Evolutionary conservation across 2,888 invertebrate species (phyloP).

Genomic region (Drosophila longiperda): DNA sequence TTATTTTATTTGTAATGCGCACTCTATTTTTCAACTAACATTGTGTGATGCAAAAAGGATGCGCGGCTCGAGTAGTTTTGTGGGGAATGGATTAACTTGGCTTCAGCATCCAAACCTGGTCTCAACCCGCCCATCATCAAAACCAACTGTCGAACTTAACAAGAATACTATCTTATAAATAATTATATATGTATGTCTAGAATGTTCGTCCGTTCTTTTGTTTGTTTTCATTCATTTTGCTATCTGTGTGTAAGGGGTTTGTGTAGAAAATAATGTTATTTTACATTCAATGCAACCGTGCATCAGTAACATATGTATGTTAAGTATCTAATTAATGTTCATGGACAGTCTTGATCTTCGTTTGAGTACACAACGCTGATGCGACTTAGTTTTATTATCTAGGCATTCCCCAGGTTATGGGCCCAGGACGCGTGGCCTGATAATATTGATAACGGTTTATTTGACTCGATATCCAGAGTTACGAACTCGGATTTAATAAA

Average conservation of each 20-base stretch:
- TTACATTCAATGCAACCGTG: too few relatives aligned
- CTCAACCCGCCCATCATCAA: neutral
- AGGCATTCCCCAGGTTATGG: too few relatives aligned
- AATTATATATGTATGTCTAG: slow-evolving; percentile 33
- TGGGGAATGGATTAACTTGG: slow-evolving; percentile 11
- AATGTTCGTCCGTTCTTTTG: slow-evolving; percentile 25
- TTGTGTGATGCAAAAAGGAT: slow-evolving; percentile 13
- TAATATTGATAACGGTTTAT: too few relatives aligned
- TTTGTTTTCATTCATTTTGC: slow-evolving; percentile 15
- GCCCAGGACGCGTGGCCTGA: too few relatives aligned
- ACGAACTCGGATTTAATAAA: too few relatives aligned
- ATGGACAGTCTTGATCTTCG: too few relatives aligned
- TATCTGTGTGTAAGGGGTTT: slow-evolving; percentile 1
- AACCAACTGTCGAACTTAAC: slow-evolving; percentile 40
- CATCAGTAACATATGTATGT: too few relatives aligned
- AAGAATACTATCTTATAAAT: slow-evolving; percentile 48
- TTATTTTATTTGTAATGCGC: slow-evolving; percentile 29
- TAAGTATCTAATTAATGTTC: too few relatives aligned
- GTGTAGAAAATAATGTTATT: too few relatives aligned
- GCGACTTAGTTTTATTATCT: too few relatives aligned
- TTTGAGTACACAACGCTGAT: too few relatives aligned
- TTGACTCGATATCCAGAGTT: too few relatives aligned
- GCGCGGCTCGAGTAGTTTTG: neutral
- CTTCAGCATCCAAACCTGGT: slow-evolving; percentile 4
- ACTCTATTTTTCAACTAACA: slow-evolving; percentile 31